Evolutionary conservation across 2,888 invertebrate genomes (phyloP).

Genomic region (Boloria selene): DNA sequence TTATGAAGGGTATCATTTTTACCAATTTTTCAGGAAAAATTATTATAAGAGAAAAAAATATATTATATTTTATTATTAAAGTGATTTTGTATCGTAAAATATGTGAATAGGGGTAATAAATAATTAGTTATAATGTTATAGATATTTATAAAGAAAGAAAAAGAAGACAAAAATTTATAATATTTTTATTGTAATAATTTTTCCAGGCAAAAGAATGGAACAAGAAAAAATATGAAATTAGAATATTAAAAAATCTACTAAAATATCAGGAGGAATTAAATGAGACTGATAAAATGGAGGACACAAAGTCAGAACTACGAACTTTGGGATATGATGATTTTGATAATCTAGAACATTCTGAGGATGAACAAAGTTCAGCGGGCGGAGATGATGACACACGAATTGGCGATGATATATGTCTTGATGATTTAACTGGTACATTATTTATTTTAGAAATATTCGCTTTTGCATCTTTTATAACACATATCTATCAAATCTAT

Average conservation of each 20-base stretch:
- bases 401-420: constrained; percentile 87
- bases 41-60: no score
- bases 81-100: no score
- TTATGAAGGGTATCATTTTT: no score
- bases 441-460: constrained; percentile 36
- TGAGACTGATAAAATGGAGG: constrained; percentile 77
- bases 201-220: constrained; percentile 76
- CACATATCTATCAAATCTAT: no score
- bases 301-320: constrained; percentile 76
- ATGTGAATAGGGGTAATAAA: no score
- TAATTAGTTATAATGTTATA: no score
- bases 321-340: constrained; percentile 67
- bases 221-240: constrained; percentile 82
- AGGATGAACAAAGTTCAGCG: constrained; percentile 74
- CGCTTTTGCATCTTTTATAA: no score
- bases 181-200: no score
- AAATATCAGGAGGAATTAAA: constrained; percentile 80
- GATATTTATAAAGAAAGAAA: no score
- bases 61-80: no score
- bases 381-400: constrained; percentile 81
- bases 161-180: no score
- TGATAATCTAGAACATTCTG: constrained; percentile 76
- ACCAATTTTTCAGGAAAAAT: no score
- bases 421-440: constrained; percentile 87
- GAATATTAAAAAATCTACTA: constrained; percentile 80